A percentile compares a stretch with the other conserved stretches of the same genome.
Evolutionary conservation across 2,113 vertebrate species (phyloP).

Genomic region (Sinocyclocheilus anophthalmus): DNA sequence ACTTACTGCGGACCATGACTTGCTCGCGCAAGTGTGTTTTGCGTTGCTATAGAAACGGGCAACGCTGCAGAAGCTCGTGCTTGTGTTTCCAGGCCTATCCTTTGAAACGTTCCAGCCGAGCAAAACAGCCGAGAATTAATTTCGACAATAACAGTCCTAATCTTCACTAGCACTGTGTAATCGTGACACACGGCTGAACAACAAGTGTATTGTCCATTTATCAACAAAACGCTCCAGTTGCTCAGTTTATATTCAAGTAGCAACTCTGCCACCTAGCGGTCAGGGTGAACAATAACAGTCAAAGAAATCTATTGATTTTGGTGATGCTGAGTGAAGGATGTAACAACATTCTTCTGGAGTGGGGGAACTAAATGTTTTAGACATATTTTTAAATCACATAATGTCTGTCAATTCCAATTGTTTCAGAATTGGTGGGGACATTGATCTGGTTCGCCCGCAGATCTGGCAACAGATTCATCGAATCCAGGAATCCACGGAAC

Average conservation of each 20-base stretch:
- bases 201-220: neutral
- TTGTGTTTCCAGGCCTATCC: neutral
- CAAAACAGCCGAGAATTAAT: neutral
- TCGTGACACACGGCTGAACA: neutral
- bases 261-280: neutral
- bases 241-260: neutral
- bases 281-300: neutral
- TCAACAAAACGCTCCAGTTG: neutral
- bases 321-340: neutral
- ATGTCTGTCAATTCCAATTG: too few species aligned
- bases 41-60: conserved; percentile 42
- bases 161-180: neutral
- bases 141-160: neutral
- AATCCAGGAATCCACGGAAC: too few species aligned
- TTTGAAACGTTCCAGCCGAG: neutral
- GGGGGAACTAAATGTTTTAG: too few species aligned
- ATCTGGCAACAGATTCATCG: too few species aligned
- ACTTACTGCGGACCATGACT: conserved; percentile 56
- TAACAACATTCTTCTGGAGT: too few species aligned
- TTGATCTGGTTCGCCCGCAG: too few species aligned
- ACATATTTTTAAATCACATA: too few species aligned
- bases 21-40: neutral
- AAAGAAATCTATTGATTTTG: neutral
- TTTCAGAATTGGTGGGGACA: too few species aligned
- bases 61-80: neutral